These are phyloP conservation scores for Lepetodrilus schrolli DNA, from an alignment of 2,888 invertebrate species.

Conservation along the genomic window DNA sequence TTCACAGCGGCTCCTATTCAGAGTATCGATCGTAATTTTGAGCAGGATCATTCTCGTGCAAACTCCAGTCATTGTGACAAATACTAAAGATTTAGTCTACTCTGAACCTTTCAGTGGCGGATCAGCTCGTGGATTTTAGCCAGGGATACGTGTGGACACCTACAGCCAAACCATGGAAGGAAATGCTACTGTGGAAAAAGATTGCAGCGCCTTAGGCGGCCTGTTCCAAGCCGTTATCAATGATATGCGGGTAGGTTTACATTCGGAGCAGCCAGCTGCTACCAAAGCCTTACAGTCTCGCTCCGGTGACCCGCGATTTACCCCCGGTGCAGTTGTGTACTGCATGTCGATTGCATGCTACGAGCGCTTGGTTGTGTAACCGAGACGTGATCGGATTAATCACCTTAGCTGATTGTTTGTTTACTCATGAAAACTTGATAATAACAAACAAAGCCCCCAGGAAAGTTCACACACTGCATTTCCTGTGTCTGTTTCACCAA, in stretches of 20 bases:
- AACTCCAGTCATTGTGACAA: background rate
- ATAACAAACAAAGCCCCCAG: conserved; percentile 8
- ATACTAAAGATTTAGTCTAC: background rate
- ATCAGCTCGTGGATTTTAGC: background rate
- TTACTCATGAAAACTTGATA: background rate
- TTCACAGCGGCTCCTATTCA: conserved; percentile 5
- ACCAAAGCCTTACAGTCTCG: background rate
- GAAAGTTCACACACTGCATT: background rate
- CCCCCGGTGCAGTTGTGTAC: background rate
- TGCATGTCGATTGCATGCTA: background rate
- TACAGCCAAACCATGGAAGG: conserved; percentile 54
- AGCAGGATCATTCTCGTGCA: background rate
- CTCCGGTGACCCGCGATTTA: background rate
- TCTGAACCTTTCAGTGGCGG: background rate
- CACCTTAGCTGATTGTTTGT: background rate
- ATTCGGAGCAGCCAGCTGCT: no score
- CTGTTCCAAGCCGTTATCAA: conserved; percentile 95
- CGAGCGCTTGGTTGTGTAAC: background rate
- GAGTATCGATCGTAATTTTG: background rate
- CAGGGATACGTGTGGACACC: background rate
- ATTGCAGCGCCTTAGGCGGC: conserved; percentile 85
- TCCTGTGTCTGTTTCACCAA: background rate
- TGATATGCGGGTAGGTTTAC: conserved; percentile 92
- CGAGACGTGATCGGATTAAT: background rate
- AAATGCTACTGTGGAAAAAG: conserved; percentile 62